These are phyloP conservation scores for Mesoclemmys tuberculata DNA, from an alignment of 2,113 vertebrate species.

Conservation along the genomic window DNA sequence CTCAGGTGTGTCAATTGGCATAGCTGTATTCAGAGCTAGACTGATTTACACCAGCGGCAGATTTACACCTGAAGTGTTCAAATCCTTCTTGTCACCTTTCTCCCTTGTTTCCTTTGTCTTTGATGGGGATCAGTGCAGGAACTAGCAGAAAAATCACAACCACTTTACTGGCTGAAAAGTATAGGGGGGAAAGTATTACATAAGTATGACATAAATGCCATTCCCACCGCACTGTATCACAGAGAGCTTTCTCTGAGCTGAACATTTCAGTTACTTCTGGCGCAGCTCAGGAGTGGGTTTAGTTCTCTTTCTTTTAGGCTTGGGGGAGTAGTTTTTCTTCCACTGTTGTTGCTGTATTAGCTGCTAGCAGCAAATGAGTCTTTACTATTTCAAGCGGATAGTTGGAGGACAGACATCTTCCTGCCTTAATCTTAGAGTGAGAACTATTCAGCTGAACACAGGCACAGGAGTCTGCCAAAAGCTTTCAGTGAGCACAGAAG, in stretches of 20 bases:
- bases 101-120: background rate
- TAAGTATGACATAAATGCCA: background rate
- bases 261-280: background rate
- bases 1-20: background rate
- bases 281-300: background rate
- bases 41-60: background rate
- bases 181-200: background rate
- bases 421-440: background rate
- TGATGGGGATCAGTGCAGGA: background rate
- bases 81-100: background rate
- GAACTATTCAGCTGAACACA: background rate
- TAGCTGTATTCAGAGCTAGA: background rate
- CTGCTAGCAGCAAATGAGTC: background rate
- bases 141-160: background rate
- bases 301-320: background rate
- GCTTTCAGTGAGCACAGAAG: background rate
- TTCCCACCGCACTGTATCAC: background rate
- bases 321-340: background rate
- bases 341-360: background rate
- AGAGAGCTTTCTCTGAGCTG: background rate
- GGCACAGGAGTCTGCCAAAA: background rate
- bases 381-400: background rate
- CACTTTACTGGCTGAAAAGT: background rate
- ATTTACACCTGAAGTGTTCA: background rate
- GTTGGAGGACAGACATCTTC: background rate